Percentiles rank a stretch among this genome's conserved stretches.
Conservation (phyloP, 2,113 vertebrate genomes). For the Mesembrinibis cayennensis region DNA sequence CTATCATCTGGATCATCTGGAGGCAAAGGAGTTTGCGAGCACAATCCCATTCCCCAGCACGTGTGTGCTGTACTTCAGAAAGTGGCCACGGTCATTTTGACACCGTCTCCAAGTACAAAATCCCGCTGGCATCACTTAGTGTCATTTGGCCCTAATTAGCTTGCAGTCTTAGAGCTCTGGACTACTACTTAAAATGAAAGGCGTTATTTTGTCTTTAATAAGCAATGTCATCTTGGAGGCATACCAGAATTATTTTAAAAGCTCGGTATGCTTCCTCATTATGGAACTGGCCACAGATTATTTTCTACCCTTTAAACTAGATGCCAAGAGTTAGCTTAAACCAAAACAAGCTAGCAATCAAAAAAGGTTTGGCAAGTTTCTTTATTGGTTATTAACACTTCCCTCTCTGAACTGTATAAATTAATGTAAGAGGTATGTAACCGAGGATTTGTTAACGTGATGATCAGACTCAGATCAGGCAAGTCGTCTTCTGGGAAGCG, state of each 20-base stretch:
- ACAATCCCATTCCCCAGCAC: fast-evolving
- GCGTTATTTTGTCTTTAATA: background rate
- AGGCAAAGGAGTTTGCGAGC: background rate
- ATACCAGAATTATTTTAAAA: background rate
- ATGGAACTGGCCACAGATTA: background rate
- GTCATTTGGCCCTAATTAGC: background rate
- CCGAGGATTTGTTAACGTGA: background rate
- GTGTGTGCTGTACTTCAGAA: background rate
- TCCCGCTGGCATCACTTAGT: background rate
- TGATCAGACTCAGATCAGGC: background rate
- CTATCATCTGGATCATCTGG: background rate
- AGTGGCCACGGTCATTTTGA: background rate
- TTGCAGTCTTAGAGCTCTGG: background rate
- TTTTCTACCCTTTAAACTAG: background rate
- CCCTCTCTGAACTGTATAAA: background rate
- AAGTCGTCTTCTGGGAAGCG: background rate
- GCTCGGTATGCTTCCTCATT: background rate
- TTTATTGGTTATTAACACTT: background rate
- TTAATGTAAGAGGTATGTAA: background rate
- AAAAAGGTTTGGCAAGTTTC: background rate
- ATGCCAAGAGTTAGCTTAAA: background rate
- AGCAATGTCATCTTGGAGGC: background rate
- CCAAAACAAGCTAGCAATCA: background rate
- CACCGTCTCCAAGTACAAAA: background rate
- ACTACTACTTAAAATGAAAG: background rate